phyloP scores from a whole-genome alignment of 2,888 invertebrate species.

The Fragum whitleyi region DNA sequence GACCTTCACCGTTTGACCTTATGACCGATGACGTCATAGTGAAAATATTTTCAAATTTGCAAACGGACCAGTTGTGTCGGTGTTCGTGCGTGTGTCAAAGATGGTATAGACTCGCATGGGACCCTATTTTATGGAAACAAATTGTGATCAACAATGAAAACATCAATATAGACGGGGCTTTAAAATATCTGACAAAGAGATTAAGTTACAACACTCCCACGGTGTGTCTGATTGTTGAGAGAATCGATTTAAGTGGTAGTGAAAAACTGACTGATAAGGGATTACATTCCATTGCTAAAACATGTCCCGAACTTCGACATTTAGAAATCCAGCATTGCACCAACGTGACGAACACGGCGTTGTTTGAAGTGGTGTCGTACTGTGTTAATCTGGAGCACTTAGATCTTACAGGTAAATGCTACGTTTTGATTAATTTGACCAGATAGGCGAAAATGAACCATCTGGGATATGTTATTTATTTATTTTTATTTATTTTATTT shows the following conservation, averaged over 20 bases:
- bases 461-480: too few relatives aligned
- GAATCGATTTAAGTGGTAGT: slow-evolving; percentile 89
- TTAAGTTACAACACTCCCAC: slow-evolving; percentile 89
- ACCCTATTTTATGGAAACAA: slow-evolving; percentile 90
- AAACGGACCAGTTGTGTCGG: slow-evolving; percentile 89
- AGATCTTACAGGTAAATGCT: slow-evolving; percentile 93
- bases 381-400: slow-evolving; percentile 93
- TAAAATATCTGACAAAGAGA: slow-evolving; percentile 87
- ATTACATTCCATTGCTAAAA: slow-evolving; percentile 90
- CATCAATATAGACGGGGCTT: slow-evolving; percentile 89
- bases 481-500: slow-evolving; percentile 9
- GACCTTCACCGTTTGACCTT: slow-evolving; percentile 78
- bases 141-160: slow-evolving; percentile 89
- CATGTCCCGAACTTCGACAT: slow-evolving; percentile 93
- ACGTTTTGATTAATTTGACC: neutral
- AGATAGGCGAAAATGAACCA: too few relatives aligned
- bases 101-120: slow-evolving; percentile 92
- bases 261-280: slow-evolving; percentile 92
- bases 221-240: slow-evolving; percentile 89
- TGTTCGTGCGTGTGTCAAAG: slow-evolving; percentile 91
- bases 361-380: slow-evolving; percentile 92
- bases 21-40: slow-evolving; percentile 90
- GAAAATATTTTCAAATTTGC: slow-evolving; percentile 90
- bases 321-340: slow-evolving; percentile 92
- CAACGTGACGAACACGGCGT: slow-evolving; percentile 91